Conservation (phyloP, 2,888 invertebrate genomes). For the Parochlus steinenii region DNA sequence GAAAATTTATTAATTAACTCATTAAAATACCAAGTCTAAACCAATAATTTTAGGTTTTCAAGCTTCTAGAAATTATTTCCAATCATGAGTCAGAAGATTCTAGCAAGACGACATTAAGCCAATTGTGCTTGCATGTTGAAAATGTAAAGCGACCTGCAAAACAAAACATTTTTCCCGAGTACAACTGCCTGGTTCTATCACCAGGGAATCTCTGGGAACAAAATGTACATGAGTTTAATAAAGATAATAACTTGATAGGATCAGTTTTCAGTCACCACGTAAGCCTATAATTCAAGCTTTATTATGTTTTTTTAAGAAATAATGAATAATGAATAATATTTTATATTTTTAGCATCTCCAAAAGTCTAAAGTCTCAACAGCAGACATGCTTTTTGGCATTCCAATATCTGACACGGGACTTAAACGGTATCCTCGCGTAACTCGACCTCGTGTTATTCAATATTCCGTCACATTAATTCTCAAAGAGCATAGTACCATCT, state of each 20-base stretch:
- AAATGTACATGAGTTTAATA: conserved; percentile 57
- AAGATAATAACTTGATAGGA: conserved; percentile 61
- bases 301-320: conserved; percentile 2
- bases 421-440: conserved; percentile 70
- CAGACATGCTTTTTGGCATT: conserved; percentile 87
- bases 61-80: conserved; percentile 66
- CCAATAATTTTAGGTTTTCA: no score
- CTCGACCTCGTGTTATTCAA: conserved; percentile 69
- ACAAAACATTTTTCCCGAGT: conserved; percentile 66
- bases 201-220: conserved; percentile 91
- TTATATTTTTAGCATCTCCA: conserved; percentile 46
- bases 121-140: conserved; percentile 75
- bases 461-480: conserved; percentile 81
- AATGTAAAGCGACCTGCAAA: conserved; percentile 48
- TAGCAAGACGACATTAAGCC: conserved; percentile 55
- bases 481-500: conserved; percentile 62
- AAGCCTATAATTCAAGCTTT: conserved; percentile 19
- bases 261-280: conserved; percentile 77
- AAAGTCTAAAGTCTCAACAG: conserved; percentile 65
- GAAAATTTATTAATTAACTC: no score
- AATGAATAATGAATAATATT: conserved; percentile 1
- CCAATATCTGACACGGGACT: conserved; percentile 80
- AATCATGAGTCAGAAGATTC: conserved; percentile 47
- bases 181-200: conserved; percentile 77
- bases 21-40: no score